Evolutionary conservation across 1,140 invertebrate genomes (phyloP).

Genomic region (Brachystomella parvula): DNA sequence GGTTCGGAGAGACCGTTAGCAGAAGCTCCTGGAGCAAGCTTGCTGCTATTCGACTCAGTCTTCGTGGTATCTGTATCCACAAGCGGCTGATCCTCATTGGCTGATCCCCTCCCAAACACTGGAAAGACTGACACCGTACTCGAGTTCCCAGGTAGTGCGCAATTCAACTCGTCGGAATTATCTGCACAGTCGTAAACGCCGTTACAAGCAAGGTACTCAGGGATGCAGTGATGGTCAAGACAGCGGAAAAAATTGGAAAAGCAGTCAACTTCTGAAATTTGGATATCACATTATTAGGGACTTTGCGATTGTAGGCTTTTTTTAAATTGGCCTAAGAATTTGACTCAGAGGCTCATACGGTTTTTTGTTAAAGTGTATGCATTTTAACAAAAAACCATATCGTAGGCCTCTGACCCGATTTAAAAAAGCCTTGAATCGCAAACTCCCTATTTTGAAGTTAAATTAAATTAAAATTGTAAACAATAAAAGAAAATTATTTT

Average conservation of each 20-base stretch:
- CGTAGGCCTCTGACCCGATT: not conserved
- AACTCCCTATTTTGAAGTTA: no score
- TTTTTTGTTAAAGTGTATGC: no score
- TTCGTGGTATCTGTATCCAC: not conserved
- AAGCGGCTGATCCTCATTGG: not conserved
- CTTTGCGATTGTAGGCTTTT: no score
- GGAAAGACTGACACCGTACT: not conserved
- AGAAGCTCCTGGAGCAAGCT: not conserved
- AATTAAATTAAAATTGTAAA: no score
- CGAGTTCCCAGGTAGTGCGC: not conserved
- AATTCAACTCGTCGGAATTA: slow-evolving; percentile 39
- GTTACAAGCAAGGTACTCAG: slow-evolving; percentile 29
- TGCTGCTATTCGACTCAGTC: not conserved
- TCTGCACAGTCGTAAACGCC: slow-evolving; percentile 41
- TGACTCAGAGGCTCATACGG: no score
- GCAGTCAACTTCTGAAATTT: slow-evolving; percentile 48
- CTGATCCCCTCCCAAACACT: not conserved
- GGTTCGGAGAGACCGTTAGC: not conserved
- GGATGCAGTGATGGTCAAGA: slow-evolving; percentile 19
- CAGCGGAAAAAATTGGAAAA: slow-evolving; percentile 42
- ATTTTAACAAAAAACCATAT: no score
- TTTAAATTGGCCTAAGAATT: no score
- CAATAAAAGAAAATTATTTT: no score
- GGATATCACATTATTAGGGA: no score
- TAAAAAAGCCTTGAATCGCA: no score